Percentiles rank a stretch among this genome's conserved stretches.
phyloP scores from a whole-genome alignment of 2,888 invertebrate species.

The Tinea semifulvella region DNA sequence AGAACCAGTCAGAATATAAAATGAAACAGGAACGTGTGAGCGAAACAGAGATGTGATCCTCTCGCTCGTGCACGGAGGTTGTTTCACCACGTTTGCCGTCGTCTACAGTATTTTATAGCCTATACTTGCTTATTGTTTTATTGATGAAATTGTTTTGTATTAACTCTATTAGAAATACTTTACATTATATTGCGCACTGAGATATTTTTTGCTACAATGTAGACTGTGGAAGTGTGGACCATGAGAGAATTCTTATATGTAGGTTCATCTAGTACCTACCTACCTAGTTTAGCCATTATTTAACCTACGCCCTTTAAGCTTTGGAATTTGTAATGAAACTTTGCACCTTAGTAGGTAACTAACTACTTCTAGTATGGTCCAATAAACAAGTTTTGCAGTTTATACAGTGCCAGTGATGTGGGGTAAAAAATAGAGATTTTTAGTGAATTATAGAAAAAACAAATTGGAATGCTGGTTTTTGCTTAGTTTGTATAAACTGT shows the following conservation, averaged over 20 bases:
- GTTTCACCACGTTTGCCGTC: constrained; percentile 8
- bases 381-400: too few species aligned
- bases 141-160: constrained; percentile 12
- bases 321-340: constrained; percentile 5
- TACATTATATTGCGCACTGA: constrained; percentile 30
- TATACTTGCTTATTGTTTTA: constrained; percentile 11
- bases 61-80: constrained; percentile 1
- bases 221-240: constrained; percentile 36
- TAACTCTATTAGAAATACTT: constrained; percentile 11
- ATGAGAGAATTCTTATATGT: constrained; percentile 23
- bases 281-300: too few species aligned
- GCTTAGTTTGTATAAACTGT: too few species aligned
- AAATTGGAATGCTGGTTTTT: too few species aligned
- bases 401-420: too few species aligned
- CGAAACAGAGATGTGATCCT: constrained; percentile 28
- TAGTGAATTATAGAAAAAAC: too few species aligned
- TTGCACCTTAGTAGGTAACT: not conserved
- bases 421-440: too few species aligned
- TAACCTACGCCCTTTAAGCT: not conserved
- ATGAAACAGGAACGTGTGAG: constrained; percentile 11
- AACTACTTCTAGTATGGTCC: too few species aligned
- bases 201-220: constrained; percentile 29
- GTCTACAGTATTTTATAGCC: constrained; percentile 6
- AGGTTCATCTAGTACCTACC: too few species aligned
- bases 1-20: constrained; percentile 13